A percentile compares a stretch with the other conserved stretches of the same genome.
phyloP scores from a whole-genome alignment of 1,140 invertebrate genomes.

The Planococcus citri region DNA sequence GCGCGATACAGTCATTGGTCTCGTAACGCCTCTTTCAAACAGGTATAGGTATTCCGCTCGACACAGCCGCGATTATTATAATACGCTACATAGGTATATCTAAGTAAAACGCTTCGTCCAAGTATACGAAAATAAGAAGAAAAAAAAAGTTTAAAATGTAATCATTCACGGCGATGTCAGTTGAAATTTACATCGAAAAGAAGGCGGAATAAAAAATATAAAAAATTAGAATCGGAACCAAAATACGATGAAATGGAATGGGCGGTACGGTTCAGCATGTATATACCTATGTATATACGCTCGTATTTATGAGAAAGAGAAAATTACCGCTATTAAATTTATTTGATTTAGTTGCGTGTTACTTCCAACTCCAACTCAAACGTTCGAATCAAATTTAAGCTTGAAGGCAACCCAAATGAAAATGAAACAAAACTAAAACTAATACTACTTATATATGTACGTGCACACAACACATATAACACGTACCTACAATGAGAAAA shows the following conservation, averaged over 20 bases:
- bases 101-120: too few species aligned
- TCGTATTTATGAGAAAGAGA: conserved; percentile 18
- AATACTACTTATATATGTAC: too few species aligned
- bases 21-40: too few species aligned
- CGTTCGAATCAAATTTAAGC: conserved; percentile 13
- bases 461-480: too few species aligned
- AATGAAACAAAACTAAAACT: conserved; percentile 6
- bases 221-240: conserved; percentile 16
- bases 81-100: too few species aligned
- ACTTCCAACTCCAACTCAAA: neutral
- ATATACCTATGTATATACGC: neutral
- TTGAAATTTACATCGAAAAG: conserved; percentile 16
- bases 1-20: too few species aligned
- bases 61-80: too few species aligned
- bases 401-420: neutral
- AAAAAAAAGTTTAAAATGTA: conserved; percentile 9
- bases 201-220: conserved; percentile 17
- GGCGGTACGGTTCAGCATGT: conserved; percentile 9
- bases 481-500: too few species aligned
- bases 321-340: conserved; percentile 9
- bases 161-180: neutral
- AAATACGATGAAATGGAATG: conserved; percentile 16
- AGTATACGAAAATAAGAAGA: neutral
- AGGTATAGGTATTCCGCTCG: too few species aligned
- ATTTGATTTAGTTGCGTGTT: conserved; percentile 18